Evolutionary conservation across 2,797 vertebrate genomes (phyloP), one percentile per base, ranked within the genome.

Genomic region (Chloroceryle amazona): DNA sequence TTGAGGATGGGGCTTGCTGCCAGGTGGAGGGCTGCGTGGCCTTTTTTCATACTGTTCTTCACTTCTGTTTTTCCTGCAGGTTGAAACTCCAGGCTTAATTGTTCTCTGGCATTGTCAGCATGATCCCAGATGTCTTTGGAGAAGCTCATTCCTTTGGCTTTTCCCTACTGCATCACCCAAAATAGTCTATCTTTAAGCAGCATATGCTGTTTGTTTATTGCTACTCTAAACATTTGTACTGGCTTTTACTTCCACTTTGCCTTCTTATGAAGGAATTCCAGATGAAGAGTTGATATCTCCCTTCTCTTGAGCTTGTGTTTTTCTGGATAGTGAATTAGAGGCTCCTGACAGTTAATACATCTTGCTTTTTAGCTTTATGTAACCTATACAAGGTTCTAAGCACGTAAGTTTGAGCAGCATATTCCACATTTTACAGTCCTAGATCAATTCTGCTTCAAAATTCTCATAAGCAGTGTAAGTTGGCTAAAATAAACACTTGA

Each of bases 141-240:
- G 75, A 81, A 72, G 7, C 17, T 42, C 10, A 47, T 74, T 74
- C 41, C 49, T 86, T 89, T 91, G 65, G 42, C 66, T 95, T 82
- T 63, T 82, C 25, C 18, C 28, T 71, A 2, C 33, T 88, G 18
- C 33, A 91, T 80, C 79, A 42, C 42, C 23, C 75, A 41, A 35
- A 85, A 67, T 62, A 11, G 44, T 62, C 81, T 76, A 0, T 84
- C 81, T 95, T 93, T 62, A 84, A 85, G 79, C 8, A 6, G 28
- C n/a, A 22, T 71, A 44, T 39, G 41, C 37, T 71, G 42, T 57
- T 89, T 84, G 37, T 5, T 86, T 92, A 74, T 79, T 11, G 1
- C 26, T 89, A n/a, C 42, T 84, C 41, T 52, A 85, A 87, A 82
- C 49, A 39, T 87, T 95, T 89, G 20, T 91, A 22, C 81, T 85